phyloP scores from a whole-genome alignment of 1,140 invertebrate species.

The Colletes gigas region DNA sequence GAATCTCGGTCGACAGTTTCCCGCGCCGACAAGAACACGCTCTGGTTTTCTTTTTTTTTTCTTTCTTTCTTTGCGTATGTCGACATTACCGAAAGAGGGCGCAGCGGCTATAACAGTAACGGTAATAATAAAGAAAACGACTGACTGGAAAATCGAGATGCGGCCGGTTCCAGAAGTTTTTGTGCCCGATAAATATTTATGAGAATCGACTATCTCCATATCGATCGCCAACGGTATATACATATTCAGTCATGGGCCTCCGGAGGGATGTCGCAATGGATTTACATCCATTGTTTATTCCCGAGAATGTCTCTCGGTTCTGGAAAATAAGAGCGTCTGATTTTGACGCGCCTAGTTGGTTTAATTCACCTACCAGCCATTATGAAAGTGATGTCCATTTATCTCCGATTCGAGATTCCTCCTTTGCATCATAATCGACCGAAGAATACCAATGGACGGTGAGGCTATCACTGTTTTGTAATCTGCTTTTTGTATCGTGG shows the following conservation, averaged over 20 bases:
- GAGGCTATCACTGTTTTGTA: too few relatives aligned
- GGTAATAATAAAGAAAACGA: slow-evolving; percentile 19
- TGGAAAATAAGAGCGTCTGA: background rate
- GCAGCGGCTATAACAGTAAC: slow-evolving; percentile 21
- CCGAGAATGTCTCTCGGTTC: background rate
- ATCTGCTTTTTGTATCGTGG: too few relatives aligned
- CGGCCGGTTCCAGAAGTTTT: background rate
- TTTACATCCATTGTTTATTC: slow-evolving; percentile 30
- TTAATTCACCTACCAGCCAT: too few relatives aligned
- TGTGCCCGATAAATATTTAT: slow-evolving; percentile 46
- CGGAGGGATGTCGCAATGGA: slow-evolving; percentile 3
- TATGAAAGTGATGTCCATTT: too few relatives aligned
- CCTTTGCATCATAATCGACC: too few relatives aligned
- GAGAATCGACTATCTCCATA: slow-evolving; percentile 31
- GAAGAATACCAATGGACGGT: too few relatives aligned
- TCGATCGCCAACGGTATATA: slow-evolving; percentile 21
- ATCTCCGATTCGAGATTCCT: too few relatives aligned
- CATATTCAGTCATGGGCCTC: background rate
- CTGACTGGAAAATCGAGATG: background rate
- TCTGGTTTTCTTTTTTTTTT: too few relatives aligned
- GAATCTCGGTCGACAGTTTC: slow-evolving; percentile 33
- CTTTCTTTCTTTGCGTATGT: background rate
- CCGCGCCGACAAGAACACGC: background rate
- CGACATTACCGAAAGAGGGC: too few relatives aligned
- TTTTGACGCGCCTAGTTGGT: background rate